These are phyloP conservation scores for Pica pica DNA, from an alignment of 2,113 vertebrate species.

Conservation along the genomic window DNA sequence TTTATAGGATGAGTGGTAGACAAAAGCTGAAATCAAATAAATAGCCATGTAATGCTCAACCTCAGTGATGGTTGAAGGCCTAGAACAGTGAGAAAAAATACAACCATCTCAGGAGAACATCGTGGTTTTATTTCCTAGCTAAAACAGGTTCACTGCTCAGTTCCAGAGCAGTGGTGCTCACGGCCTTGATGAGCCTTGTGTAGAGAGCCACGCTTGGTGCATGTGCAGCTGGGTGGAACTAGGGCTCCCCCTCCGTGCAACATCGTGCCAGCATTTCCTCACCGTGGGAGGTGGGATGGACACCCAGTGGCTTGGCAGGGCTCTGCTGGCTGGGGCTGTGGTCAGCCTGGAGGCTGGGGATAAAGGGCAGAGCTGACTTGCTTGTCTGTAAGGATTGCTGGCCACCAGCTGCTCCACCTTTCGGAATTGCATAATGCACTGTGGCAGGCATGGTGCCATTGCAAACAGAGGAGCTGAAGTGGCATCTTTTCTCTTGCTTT, in stretches of 20 bases:
- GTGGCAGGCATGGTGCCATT: background rate
- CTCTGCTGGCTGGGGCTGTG: background rate
- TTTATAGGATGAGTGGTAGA: background rate
- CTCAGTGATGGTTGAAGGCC: background rate
- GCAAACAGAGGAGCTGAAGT: background rate
- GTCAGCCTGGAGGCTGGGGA: background rate
- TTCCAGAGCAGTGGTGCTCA: background rate
- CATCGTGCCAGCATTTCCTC: background rate
- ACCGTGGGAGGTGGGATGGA: accelerated
- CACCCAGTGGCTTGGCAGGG: background rate
- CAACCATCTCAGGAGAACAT: background rate
- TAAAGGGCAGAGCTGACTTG: background rate
- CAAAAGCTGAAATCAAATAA: background rate
- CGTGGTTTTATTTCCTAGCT: background rate
- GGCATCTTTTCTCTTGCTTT: background rate
- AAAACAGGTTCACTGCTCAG: background rate
- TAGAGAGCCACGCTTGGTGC: background rate
- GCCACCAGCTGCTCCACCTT: background rate
- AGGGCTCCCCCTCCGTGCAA: background rate
- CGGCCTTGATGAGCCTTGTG: background rate
- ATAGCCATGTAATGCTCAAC: background rate
- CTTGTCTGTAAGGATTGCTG: background rate
- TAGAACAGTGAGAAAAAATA: background rate
- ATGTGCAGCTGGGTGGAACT: background rate
- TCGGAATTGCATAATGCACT: background rate